A percentile compares a stretch with the other conserved stretches of the same genome.
Conservation (phyloP, 2,797 vertebrate species). For the Euphonia xanthogaster region DNA sequence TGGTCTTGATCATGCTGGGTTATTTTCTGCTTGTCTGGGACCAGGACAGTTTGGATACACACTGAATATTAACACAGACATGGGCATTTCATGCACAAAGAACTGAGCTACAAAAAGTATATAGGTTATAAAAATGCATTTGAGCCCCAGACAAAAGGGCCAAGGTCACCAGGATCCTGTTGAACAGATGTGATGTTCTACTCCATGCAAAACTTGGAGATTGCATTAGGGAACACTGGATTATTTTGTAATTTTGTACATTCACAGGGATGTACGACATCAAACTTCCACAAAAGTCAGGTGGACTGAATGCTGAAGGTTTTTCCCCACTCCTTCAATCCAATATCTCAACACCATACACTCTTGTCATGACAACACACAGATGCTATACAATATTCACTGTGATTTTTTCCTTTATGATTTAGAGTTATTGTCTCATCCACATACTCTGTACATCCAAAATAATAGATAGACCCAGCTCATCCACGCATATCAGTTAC, state of each 20-base stretch:
- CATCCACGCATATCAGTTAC: background rate
- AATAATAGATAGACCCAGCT: background rate
- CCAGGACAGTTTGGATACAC: background rate
- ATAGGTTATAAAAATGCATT: background rate
- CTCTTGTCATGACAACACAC: background rate
- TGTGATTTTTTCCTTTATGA: background rate
- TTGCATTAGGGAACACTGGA: background rate
- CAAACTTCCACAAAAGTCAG: background rate
- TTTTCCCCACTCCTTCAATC: background rate
- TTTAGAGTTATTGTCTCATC: background rate
- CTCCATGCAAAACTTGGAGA: background rate
- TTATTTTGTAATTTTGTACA: background rate
- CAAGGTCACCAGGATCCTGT: background rate
- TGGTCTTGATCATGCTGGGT: background rate
- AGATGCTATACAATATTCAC: background rate
- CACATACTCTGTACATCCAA: background rate
- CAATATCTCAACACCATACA: background rate
- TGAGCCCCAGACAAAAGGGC: background rate
- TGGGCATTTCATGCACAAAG: background rate
- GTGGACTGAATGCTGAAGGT: background rate
- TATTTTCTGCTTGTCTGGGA: background rate
- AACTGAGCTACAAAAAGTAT: background rate
- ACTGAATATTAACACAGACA: background rate
- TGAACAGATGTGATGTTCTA: background rate
- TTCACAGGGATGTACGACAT: background rate